Evolutionary conservation across 2,797 vertebrate genomes (phyloP).

Genomic region (Gila robusta): DNA sequence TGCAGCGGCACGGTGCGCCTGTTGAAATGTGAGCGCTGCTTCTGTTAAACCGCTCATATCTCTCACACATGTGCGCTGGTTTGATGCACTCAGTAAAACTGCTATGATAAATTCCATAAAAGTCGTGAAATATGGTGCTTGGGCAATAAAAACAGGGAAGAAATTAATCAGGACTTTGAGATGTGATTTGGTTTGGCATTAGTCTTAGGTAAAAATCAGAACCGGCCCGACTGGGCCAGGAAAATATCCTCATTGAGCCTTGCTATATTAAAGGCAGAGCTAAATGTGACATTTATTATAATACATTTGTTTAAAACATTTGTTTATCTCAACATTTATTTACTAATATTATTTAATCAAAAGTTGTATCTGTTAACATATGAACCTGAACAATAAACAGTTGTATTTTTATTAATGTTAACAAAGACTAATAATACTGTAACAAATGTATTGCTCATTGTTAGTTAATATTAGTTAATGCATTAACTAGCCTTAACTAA

Average conservation of each 20-base stretch:
- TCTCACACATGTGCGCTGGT: neutral
- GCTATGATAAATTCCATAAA: conserved; percentile 5
- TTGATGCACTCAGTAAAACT: conserved; percentile 1
- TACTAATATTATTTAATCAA: no score
- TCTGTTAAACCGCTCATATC: neutral
- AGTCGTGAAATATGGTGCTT: conserved; percentile 21
- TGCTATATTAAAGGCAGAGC: neutral
- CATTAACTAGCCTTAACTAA: no score
- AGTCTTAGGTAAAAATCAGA: neutral
- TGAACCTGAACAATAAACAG: no score
- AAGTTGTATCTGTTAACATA: no score
- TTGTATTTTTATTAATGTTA: no score
- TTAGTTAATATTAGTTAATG: no score
- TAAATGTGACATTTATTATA: conserved; percentile 2
- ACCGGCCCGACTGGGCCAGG: no score
- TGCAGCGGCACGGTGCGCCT: neutral
- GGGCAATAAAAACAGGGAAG: neutral
- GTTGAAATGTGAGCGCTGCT: neutral
- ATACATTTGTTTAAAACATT: neutral
- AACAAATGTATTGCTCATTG: no score
- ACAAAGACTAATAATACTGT: no score
- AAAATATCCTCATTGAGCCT: neutral
- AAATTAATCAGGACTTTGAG: neutral
- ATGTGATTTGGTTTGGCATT: neutral
- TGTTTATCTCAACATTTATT: no score